A percentile compares a stretch with the other conserved stretches of the same genome.
These are phyloP conservation scores for Mycteria americana DNA, from an alignment of 2,797 vertebrate genomes.

Conservation along the genomic window DNA sequence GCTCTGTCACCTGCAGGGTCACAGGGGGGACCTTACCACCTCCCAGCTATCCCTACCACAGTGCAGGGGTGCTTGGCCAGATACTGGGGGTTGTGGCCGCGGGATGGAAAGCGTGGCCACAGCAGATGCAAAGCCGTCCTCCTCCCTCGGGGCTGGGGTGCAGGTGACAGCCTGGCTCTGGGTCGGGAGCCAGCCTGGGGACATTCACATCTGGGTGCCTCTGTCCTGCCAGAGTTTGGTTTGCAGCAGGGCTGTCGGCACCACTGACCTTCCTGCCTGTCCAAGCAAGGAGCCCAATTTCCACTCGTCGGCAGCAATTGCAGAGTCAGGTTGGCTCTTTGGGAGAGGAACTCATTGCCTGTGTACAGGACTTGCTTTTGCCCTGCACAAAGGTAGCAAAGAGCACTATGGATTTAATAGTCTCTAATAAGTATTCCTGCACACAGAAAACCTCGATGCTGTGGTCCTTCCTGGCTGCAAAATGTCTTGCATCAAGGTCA, in stretches of 20 bases:
- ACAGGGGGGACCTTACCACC: neutral
- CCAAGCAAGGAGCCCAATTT: neutral
- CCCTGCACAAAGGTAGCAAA: neutral
- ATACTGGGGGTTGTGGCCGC: accelerated
- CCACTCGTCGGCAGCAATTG: neutral
- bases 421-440: neutral
- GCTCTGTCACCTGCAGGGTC: neutral
- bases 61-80: neutral
- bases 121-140: neutral
- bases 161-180: neutral
- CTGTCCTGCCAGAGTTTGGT: neutral
- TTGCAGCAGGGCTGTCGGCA: neutral
- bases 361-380: accelerated
- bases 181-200: neutral
- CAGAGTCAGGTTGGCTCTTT: neutral
- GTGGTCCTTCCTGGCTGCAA: neutral
- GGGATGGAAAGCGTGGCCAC: neutral
- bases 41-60: neutral
- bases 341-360: neutral
- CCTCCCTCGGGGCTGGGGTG: neutral
- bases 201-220: neutral
- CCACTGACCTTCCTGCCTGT: neutral
- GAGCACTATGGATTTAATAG: neutral
- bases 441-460: neutral
- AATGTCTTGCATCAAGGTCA: neutral